Base-by-base conservation (phyloP, 1,140 invertebrate species). In the Rhysida immarginata region DNA sequence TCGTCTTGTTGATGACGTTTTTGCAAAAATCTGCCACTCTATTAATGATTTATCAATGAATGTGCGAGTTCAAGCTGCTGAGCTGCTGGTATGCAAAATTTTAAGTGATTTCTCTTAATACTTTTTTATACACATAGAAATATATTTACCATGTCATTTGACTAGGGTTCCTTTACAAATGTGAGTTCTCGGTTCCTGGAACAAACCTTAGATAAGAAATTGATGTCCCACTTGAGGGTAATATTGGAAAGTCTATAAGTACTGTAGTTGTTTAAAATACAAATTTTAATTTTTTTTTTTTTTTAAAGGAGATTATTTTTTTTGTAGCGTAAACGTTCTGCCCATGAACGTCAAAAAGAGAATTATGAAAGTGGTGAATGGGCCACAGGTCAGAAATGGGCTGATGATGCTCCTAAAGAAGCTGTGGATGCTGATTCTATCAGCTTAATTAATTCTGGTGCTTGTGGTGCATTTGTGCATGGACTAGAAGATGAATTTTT, bases 401-500 rank as follows among this genome's bases (percentile, higher is more conserved):
- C 85, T 21, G 88, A 93, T 72, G 87, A 89, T 74, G 81, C 80
- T 41, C 88, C 88, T 0, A 81, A 82, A 58, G 87, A 90, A 67
- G 68, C 78, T 42, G 63, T 87, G 13, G 80, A 86, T 66, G 81
- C 86, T 29, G 81, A 87, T 29, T 78, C 78, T 58, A 80, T 94
- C 26, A 87, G 80, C 59, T 72, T 96, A 27, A 88, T 96, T 67
- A 85, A 84, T 29, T 91, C 86, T 64, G 95, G 94, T 18, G 87
- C 95, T 11, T 97, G 94, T 73, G 96, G 96, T 16, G 96, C 95
- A 45, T 94, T 98, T 74, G 91, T 99, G 61, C 93, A 98, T 71
- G 96, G 94, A 0, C 75, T 99, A 24, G 96, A 99, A 74, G 96
- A 99, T 75, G 95, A 99, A 76, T 96, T 86, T 73, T 74, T 95